Conservation (phyloP, 2,888 invertebrate species). For the Microplitis manilae region DNA sequence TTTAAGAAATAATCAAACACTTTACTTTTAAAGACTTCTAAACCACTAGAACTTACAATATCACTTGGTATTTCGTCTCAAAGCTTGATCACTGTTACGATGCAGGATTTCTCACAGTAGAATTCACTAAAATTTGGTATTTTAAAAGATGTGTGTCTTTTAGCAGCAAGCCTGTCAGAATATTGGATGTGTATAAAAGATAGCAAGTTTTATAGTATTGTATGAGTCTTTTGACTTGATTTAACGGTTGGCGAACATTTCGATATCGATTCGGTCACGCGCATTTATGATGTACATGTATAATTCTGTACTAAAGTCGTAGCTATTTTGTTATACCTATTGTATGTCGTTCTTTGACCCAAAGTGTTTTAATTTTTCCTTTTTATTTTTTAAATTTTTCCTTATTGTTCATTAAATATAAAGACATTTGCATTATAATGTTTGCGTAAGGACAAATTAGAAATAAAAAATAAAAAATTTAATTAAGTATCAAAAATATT, state of each 20-base stretch:
- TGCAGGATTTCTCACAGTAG: no score
- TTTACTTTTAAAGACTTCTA: no score
- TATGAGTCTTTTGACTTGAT: background rate
- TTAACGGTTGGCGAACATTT: background rate
- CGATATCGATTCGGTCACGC: slow-evolving; percentile 43
- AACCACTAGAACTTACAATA: no score
- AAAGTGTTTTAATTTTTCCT: background rate
- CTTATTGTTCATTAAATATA: background rate
- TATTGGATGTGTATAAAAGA: background rate
- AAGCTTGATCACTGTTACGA: no score
- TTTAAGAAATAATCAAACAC: no score
- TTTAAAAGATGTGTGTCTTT: no score
- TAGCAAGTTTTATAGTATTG: slow-evolving; percentile 1
- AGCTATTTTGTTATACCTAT: background rate
- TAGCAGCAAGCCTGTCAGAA: no score
- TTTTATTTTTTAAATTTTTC: background rate
- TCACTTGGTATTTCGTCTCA: no score
- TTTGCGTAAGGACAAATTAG: no score
- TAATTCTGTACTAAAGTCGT: background rate
- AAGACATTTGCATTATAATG: background rate
- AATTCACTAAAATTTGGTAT: no score
- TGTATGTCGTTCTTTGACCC: background rate
- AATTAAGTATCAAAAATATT: background rate
- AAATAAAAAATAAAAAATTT: background rate
- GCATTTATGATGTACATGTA: slow-evolving; percentile 36